Evolutionary conservation across 2,113 vertebrate species (phyloP).

Genomic region (Sturnus vulgaris): DNA sequence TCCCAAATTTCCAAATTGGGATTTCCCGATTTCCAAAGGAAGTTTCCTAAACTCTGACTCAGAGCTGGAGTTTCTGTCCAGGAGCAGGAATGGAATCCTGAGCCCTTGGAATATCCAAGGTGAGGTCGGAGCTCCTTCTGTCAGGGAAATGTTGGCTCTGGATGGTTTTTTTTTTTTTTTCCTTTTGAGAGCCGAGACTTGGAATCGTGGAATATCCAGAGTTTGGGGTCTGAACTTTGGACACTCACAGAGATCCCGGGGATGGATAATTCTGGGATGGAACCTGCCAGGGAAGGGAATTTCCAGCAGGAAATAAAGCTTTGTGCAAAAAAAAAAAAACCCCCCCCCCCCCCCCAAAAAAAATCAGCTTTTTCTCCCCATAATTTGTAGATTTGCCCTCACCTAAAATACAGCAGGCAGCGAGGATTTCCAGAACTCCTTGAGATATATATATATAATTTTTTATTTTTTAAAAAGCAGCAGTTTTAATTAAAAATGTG

Average conservation of each 20-base stretch:
- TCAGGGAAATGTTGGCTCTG: too few relatives aligned
- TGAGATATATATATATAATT: not conserved
- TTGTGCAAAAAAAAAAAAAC: not conserved
- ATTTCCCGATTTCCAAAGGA: not conserved
- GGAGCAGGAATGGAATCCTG: not conserved
- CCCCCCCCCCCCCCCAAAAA: too few relatives aligned
- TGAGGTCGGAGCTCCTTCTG: not conserved
- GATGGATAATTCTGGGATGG: not conserved
- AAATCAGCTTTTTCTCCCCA: not conserved
- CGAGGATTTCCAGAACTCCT: not conserved
- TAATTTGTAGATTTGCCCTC: not conserved
- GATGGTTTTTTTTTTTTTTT: not conserved
- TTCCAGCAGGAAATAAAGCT: not conserved
- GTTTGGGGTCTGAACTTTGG: not conserved
- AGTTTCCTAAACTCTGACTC: not conserved
- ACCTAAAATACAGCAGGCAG: not conserved
- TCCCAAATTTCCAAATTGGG: not conserved
- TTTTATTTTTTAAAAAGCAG: not conserved
- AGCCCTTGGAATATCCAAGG: rapidly evolving
- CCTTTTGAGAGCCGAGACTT: too few relatives aligned
- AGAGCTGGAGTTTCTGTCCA: not conserved
- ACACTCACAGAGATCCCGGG: rapidly evolving
- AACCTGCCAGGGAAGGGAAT: not conserved
- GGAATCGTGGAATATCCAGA: too few relatives aligned
- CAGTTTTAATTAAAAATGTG: not conserved